Evolutionary conservation across 2,113 vertebrate species (phyloP).

Genomic region (Alligator mississippiensis): DNA sequence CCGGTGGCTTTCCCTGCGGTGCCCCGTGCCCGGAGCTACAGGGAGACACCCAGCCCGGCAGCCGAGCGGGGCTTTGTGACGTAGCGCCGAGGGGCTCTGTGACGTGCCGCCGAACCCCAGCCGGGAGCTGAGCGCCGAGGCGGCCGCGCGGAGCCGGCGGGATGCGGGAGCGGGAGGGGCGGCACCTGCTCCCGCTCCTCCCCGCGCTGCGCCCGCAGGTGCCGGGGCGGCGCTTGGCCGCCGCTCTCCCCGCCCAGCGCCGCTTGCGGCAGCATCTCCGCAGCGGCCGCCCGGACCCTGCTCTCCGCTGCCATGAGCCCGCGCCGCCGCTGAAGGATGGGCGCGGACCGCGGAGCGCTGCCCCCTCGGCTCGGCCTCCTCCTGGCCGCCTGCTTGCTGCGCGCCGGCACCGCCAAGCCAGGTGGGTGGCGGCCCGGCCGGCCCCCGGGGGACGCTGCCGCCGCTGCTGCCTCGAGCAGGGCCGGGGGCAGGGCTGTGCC

Average conservation of each 20-base stretch:
- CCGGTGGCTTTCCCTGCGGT: too few species aligned
- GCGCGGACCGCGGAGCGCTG: slow-evolving; percentile 23
- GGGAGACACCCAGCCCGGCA: too few species aligned
- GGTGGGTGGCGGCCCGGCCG: neutral
- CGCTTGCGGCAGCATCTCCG: neutral
- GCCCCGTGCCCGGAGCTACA: too few species aligned
- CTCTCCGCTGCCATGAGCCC: neutral
- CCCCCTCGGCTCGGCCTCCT: slow-evolving; percentile 18
- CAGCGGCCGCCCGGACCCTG: neutral
- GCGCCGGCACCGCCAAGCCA: neutral
- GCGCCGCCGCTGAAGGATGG: slow-evolving; percentile 1
- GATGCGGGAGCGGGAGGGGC: neutral
- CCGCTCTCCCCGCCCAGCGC: neutral
- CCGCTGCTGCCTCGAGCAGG: too few species aligned
- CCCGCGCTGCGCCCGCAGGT: neutral
- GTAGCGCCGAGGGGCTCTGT: too few species aligned
- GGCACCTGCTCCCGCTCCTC: neutral
- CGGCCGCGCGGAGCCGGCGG: neutral
- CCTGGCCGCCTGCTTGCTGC: neutral
- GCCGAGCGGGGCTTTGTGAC: neutral
- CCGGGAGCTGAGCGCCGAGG: too few species aligned
- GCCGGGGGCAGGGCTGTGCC: neutral
- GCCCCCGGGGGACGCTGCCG: too few species aligned
- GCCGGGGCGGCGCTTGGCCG: neutral
- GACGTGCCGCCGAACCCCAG: too few species aligned